These are phyloP conservation scores for Anthophora plumipes DNA, from an alignment of 2,888 invertebrate genomes.

Conservation along the genomic window DNA sequence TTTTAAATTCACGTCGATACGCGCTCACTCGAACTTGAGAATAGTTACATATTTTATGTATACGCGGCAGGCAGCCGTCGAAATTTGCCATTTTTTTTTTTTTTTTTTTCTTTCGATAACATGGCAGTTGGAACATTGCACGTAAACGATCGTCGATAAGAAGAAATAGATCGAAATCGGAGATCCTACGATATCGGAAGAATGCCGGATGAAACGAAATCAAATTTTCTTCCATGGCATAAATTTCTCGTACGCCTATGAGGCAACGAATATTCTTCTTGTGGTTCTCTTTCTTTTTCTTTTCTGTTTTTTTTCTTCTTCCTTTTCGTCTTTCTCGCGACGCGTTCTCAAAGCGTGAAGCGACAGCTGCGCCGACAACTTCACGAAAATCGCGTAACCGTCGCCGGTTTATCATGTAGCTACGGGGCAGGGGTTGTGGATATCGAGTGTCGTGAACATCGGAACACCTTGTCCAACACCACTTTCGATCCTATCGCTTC, in stretches of 20 bases:
- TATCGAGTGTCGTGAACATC: constrained; percentile 34
- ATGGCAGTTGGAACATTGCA: constrained; percentile 1
- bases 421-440: constrained; percentile 23
- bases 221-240: constrained; percentile 6
- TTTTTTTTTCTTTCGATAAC: constrained; percentile 2
- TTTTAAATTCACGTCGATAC: constrained; percentile 53
- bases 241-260: constrained; percentile 46
- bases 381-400: constrained; percentile 65
- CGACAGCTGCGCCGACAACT: constrained; percentile 64
- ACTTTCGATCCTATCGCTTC: constrained; percentile 1
- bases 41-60: constrained; percentile 63
- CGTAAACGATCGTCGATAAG: constrained; percentile 5
- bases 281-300: constrained; percentile 18
- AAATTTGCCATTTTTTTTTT: constrained; percentile 34
- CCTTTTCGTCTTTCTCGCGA: constrained; percentile 30
- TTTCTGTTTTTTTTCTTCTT: constrained; percentile 18
- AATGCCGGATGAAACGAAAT: constrained; percentile 20
- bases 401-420: constrained; percentile 56
- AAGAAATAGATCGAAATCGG: neutral
- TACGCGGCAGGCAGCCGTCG: constrained; percentile 19
- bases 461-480: constrained; percentile 32
- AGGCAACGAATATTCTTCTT: constrained; percentile 15
- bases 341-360: constrained; percentile 61
- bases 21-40: constrained; percentile 36
- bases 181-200: neutral